A percentile compares a stretch with the other conserved stretches of the same genome.
Evolutionary conservation across 1,140 invertebrate genomes (phyloP).

Genomic region (Scaptomyza hsui): DNA sequence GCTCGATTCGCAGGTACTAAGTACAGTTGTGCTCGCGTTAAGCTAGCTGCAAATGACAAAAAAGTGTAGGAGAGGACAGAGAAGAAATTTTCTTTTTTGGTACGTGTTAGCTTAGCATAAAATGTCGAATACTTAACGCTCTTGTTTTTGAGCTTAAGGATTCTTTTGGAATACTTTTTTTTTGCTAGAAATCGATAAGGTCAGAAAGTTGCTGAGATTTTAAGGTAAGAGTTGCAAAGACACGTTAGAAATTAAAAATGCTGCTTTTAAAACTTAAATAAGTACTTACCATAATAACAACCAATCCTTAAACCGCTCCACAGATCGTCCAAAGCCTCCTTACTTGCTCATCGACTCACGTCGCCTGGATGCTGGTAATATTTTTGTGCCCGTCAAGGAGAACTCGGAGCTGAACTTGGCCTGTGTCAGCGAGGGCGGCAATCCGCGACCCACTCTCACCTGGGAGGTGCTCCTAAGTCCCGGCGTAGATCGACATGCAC

Average conservation of each 20-base stretch:
- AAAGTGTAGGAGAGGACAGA: not conserved
- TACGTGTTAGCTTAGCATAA: constrained; percentile 1
- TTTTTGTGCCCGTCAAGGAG: constrained; percentile 92
- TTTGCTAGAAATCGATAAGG: too few relatives aligned
- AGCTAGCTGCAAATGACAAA: constrained; percentile 18
- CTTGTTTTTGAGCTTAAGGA: not conserved
- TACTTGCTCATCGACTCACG: constrained; percentile 92
- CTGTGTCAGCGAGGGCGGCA: constrained; percentile 93
- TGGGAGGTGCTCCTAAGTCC: constrained; percentile 89
- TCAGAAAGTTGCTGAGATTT: not conserved
- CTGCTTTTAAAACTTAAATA: not conserved
- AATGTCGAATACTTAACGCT: not conserved
- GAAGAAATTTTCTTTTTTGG: not conserved
- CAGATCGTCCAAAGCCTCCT: constrained; percentile 91
- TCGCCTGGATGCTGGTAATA: constrained; percentile 91
- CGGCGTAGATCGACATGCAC: constrained; percentile 85
- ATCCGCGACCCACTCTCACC: constrained; percentile 89
- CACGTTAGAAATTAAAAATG: constrained; percentile 1
- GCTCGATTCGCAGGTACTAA: constrained; percentile 7
- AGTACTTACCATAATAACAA: not conserved
- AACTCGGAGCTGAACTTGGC: constrained; percentile 91
- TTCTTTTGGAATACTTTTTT: not conserved
- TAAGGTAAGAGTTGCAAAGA: not conserved
- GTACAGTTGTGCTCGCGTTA: constrained; percentile 28
- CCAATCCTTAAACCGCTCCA: constrained; percentile 30